Conservation (phyloP, 2,113 vertebrate genomes). For the Erinaceus europaeus region DNA sequence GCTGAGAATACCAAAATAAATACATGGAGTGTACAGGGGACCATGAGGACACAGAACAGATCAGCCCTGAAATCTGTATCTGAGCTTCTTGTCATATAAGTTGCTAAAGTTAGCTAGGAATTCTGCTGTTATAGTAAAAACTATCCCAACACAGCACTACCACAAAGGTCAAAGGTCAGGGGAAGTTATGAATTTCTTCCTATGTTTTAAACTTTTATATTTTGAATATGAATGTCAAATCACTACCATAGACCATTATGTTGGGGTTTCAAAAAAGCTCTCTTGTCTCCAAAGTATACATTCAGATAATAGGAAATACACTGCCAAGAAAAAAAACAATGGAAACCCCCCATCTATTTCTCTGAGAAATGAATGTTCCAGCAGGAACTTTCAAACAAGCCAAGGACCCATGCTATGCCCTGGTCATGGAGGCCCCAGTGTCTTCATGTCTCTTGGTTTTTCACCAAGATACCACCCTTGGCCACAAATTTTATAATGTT, state of each 20-base stretch:
- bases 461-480: too few relatives aligned
- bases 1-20: not conserved
- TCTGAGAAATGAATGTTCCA: not conserved
- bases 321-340: not conserved
- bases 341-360: not conserved
- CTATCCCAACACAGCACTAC: not conserved
- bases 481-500: not conserved
- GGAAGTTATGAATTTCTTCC: not conserved
- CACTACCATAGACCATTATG: not conserved
- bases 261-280: not conserved
- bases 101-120: not conserved
- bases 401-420: not conserved
- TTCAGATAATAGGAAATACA: not conserved
- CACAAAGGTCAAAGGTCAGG: not conserved
- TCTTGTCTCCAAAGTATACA: not conserved
- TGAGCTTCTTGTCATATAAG: not conserved
- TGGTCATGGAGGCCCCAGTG: not conserved
- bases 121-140: not conserved
- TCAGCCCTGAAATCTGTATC: not conserved
- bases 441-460: not conserved
- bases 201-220: not conserved
- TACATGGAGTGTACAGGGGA: not conserved
- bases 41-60: not conserved
- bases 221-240: not conserved
- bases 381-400: not conserved